Base-by-base conservation (phyloP, 2,797 vertebrate species). In the Strix occidentalis region DNA sequence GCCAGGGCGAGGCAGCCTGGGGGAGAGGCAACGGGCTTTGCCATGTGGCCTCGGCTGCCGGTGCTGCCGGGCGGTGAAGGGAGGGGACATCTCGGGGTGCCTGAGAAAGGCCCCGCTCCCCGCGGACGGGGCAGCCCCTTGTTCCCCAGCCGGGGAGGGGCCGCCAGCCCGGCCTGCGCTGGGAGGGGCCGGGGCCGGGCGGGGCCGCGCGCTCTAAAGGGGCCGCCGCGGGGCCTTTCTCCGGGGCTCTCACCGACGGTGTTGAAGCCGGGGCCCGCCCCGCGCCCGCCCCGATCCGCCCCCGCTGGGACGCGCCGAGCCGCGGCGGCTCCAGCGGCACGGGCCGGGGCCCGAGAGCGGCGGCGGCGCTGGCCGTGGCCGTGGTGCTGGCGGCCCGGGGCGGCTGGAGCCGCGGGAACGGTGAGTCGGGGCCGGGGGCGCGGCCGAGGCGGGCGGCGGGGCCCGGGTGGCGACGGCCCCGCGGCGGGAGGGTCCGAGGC, bases 101-200 rank as follows among this genome's bases (percentile, higher is more conserved):
- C 37, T 37, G 37, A 37, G 37, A 37, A 37, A 37, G 37, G 76
- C 88, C 96, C 94, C 83, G 76, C 43, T 87, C 94, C 93, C 94
- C 87, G 96, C 96, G 94, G 93, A 84, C 95, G 77, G 87, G 94
- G 97, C 90, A 95, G 94, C 93, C 76, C 96, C 95, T 97, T 98
- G 98, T 98, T 98, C 98, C 98, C 97, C n/a, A 97, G 95, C 96
- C 95, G 29, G 92, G 94, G 95, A 77, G 29, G 89, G 28, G 95
- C 89, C 88, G 78, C 93, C 91, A 65, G 95, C 90, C 86, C 91
- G 95, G 91, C 95, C 97, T 92, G 83, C 96, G 83, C 72, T 93
- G 95, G 79, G 63, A 84, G 61, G 83, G 80, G 93, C 90, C 76
- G 84, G 87, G 4, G 70, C 87, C 90, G 78, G 70, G 84, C 10